A percentile compares a stretch with the other conserved stretches of the same genome.
Evolutionary conservation across 2,888 invertebrate species (phyloP).

Genomic region (Lithodes maja): DNA sequence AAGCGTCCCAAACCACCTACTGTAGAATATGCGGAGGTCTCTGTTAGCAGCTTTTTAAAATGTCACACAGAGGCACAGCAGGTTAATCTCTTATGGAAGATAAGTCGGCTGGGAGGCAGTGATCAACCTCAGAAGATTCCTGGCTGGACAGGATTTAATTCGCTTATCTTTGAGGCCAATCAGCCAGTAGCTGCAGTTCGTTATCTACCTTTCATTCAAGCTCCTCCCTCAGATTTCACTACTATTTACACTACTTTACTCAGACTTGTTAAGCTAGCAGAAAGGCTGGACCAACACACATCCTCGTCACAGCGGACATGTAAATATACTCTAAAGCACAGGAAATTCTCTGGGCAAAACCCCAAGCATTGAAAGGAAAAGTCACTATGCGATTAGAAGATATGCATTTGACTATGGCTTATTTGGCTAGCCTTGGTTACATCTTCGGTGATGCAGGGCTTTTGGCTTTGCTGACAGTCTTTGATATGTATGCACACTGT

Average conservation of each 20-base stretch:
- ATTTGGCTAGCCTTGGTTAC: too few species aligned
- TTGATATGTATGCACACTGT: neutral
- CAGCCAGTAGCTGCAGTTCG: neutral
- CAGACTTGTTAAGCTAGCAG: too few species aligned
- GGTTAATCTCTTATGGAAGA: neutral
- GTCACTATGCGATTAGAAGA: conserved; percentile 17
- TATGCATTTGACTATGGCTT: conserved; percentile 4
- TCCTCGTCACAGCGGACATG: conserved; percentile 9
- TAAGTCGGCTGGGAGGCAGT: neutral
- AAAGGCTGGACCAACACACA: conserved; percentile 19
- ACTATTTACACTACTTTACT: too few species aligned
- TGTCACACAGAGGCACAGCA: neutral
- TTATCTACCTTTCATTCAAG: neutral
- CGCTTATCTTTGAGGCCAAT: neutral
- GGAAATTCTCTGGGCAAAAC: conserved; percentile 17
- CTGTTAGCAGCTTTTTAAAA: neutral
- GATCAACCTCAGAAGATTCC: neutral
- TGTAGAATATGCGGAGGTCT: neutral
- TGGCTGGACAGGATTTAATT: neutral
- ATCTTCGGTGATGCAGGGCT: too few species aligned
- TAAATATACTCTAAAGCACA: conserved; percentile 14
- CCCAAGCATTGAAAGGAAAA: conserved; percentile 22
- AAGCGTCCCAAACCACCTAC: neutral
- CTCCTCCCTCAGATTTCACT: neutral
- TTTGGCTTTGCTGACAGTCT: too few species aligned